Conservation (phyloP, 2,888 invertebrate genomes). For the Stenolophus ochropezus region DNA sequence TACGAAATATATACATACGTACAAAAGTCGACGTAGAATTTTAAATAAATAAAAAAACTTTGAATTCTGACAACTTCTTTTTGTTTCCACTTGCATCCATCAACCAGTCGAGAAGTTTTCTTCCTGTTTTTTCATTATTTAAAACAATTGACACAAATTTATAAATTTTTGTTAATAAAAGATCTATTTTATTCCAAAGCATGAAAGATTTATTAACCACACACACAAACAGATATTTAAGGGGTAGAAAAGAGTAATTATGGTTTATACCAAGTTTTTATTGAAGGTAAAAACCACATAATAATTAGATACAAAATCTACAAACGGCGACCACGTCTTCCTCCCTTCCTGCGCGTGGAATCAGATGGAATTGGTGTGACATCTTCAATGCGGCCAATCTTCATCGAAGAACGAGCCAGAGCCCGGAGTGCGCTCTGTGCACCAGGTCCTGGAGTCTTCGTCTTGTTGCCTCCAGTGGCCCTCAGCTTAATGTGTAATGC, state of each 20-base stretch:
- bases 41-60: too few relatives aligned
- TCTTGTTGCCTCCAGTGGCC: constrained; percentile 99
- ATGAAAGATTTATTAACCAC: too few relatives aligned
- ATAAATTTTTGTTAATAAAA: too few relatives aligned
- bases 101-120: too few relatives aligned
- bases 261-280: constrained; percentile 38
- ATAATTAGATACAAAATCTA: constrained; percentile 75
- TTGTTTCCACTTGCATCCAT: too few relatives aligned
- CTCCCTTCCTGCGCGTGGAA: constrained; percentile 99
- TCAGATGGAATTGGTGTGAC: constrained; percentile 99
- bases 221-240: too few relatives aligned
- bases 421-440: constrained; percentile 98
- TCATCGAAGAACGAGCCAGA: constrained; percentile 98
- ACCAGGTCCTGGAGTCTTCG: constrained; percentile 98
- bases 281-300: constrained; percentile 5
- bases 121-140: too few relatives aligned
- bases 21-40: too few relatives aligned
- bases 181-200: too few relatives aligned
- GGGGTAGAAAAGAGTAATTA: background rate
- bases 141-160: too few relatives aligned
- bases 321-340: constrained; percentile 99
- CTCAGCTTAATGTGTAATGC: constrained; percentile 98
- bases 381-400: constrained; percentile 99
- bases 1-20: too few relatives aligned
- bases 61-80: too few relatives aligned